Evolutionary conservation across 2,113 vertebrate species (phyloP).

Genomic region (Sclerurus mexicanus): DNA sequence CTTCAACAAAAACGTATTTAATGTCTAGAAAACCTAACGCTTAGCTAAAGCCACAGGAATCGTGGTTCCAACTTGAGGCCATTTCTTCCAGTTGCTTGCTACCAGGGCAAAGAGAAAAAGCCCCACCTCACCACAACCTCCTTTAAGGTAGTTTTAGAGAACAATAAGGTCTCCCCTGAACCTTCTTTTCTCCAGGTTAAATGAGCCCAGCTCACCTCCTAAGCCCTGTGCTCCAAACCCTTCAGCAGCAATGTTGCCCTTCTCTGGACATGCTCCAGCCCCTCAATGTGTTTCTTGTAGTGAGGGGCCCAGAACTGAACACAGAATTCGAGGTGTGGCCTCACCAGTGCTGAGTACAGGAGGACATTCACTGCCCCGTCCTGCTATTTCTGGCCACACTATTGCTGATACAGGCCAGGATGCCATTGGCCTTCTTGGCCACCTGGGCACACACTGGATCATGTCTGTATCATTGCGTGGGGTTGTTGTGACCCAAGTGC

Average conservation of each 20-base stretch:
- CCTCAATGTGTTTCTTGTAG: accelerated
- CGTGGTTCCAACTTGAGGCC: neutral
- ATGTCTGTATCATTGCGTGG: accelerated
- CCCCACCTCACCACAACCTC: accelerated
- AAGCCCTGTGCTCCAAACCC: neutral
- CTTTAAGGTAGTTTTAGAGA: neutral
- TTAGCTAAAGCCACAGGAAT: accelerated
- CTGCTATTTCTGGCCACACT: neutral
- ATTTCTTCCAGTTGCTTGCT: accelerated
- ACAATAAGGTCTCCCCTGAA: accelerated
- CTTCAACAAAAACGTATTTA: accelerated
- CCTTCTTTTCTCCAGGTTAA: neutral
- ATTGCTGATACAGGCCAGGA: neutral
- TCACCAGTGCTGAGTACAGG: accelerated
- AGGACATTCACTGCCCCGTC: accelerated
- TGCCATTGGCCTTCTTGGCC: accelerated
- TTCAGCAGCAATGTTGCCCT: neutral
- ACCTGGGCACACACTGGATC: neutral
- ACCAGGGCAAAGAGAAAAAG: accelerated
- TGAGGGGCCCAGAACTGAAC: too few relatives aligned
- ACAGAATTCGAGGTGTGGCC: accelerated
- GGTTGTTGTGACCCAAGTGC: neutral
- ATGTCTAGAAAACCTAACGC: neutral
- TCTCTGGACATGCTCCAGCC: accelerated
- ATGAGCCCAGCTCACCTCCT: neutral